Evolutionary conservation across 2,888 invertebrate genomes (phyloP).

Genomic region (Mayetiola destructor): DNA sequence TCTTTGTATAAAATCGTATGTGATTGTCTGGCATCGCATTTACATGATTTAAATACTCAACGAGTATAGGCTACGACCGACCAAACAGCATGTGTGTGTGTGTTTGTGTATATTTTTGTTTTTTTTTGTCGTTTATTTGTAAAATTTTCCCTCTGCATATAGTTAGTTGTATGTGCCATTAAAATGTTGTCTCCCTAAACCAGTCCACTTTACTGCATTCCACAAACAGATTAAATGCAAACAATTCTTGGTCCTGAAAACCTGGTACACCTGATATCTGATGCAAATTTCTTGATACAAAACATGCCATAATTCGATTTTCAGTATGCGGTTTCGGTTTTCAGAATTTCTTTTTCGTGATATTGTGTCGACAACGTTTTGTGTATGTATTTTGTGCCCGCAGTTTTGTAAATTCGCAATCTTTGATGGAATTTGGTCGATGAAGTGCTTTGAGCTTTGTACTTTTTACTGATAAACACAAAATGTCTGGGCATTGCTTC

Average conservation of each 20-base stretch:
- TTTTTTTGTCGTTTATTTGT: too few species aligned
- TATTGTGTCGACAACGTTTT: not conserved
- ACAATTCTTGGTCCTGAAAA: not conserved
- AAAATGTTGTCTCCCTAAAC: too few species aligned
- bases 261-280: too few species aligned
- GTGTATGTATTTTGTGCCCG: not conserved
- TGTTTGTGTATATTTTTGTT: not conserved
- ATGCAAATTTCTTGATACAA: too few species aligned
- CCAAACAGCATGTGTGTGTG: not conserved
- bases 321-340: not conserved
- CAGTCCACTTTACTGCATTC: too few species aligned
- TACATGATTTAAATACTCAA: not conserved
- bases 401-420: too few species aligned
- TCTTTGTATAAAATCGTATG: constrained; percentile 2
- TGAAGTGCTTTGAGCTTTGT: too few species aligned
- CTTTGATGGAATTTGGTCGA: too few species aligned
- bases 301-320: constrained; percentile 4
- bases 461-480: not conserved
- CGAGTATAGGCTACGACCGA: too few species aligned
- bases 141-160: too few species aligned
- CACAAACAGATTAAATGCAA: not conserved
- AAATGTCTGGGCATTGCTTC: too few species aligned
- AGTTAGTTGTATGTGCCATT: too few species aligned
- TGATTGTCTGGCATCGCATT: constrained; percentile 2
- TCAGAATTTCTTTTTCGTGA: not conserved